Evolutionary conservation across 2,113 vertebrate genomes (phyloP).

Genomic region (Microcebus jonahi): DNA sequence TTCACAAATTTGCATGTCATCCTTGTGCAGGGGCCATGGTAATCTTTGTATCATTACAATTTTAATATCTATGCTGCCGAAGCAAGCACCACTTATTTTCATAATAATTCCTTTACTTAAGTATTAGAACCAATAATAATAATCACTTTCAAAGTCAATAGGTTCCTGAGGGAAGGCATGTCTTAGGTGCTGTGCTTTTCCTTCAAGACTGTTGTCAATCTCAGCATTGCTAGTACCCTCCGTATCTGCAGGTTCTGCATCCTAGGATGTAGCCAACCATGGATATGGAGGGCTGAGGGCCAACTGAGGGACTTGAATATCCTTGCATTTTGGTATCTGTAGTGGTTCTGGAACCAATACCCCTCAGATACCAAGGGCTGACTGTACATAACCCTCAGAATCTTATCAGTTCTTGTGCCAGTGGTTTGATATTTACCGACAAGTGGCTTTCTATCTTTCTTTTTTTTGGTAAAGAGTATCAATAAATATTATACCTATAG

Average conservation of each 20-base stretch:
- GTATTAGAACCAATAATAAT: neutral
- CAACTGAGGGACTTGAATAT: neutral
- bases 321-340: neutral
- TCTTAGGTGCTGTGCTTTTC: neutral
- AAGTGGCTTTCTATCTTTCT: neutral
- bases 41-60: too few species aligned
- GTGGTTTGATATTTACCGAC: neutral
- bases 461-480: neutral
- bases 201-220: neutral
- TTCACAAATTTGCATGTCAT: too few species aligned
- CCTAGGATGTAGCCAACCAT: neutral
- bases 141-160: neutral
- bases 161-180: neutral
- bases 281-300: neutral
- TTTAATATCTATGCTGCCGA: too few species aligned
- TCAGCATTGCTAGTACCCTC: neutral
- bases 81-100: neutral
- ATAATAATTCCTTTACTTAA: neutral
- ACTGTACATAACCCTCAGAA: neutral
- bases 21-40: too few species aligned
- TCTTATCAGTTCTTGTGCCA: neutral
- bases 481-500: neutral
- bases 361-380: neutral
- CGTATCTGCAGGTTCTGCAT: neutral
- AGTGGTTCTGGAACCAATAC: neutral